Conservation (phyloP, 2,888 invertebrate genomes). For the Alloplasta piceator region DNA sequence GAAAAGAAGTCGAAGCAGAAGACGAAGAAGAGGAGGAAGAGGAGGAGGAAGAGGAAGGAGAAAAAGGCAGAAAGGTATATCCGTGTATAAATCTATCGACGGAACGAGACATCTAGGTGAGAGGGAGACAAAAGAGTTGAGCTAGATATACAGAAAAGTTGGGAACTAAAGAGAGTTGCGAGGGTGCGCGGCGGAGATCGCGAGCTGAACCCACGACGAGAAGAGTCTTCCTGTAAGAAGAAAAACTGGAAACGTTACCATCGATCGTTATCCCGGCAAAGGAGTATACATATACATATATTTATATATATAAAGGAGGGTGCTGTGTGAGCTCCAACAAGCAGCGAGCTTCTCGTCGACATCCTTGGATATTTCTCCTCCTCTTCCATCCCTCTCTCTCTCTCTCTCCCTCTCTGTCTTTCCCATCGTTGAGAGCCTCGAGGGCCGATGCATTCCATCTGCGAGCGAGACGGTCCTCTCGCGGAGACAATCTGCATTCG, state of each 20-base stretch:
- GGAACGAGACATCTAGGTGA: conserved; percentile 14
- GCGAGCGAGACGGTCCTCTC: conserved; percentile 57
- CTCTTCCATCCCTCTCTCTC: conserved; percentile 31
- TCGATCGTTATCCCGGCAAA: conserved; percentile 67
- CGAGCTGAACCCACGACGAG: conserved; percentile 14
- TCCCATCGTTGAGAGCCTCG: conserved; percentile 17
- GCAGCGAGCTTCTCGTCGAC: conserved; percentile 54
- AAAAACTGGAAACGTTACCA: conserved; percentile 68
- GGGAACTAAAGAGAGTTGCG: conserved; percentile 11
- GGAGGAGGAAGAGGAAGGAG: conserved; percentile 8
- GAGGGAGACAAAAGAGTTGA: conserved; percentile 46
- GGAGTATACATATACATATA: conserved; percentile 14
- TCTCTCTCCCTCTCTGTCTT: conserved; percentile 31
- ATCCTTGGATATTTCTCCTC: conserved; percentile 56
- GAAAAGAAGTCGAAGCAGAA: conserved; percentile 17
- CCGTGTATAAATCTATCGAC: not conserved
- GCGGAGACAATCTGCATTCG: conserved; percentile 76
- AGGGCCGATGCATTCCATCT: conserved; percentile 56
- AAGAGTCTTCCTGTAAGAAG: conserved; percentile 59
- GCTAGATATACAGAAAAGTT: conserved; percentile 39
- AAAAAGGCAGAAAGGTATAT: conserved; percentile 5
- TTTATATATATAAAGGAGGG: conserved; percentile 23
- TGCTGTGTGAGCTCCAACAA: conserved; percentile 52
- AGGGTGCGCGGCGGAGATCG: conserved; percentile 42
- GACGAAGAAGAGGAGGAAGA: conserved; percentile 24